Evolutionary conservation across 2,888 invertebrate genomes (phyloP).

Genomic region (Drosophila kuntzei): DNA sequence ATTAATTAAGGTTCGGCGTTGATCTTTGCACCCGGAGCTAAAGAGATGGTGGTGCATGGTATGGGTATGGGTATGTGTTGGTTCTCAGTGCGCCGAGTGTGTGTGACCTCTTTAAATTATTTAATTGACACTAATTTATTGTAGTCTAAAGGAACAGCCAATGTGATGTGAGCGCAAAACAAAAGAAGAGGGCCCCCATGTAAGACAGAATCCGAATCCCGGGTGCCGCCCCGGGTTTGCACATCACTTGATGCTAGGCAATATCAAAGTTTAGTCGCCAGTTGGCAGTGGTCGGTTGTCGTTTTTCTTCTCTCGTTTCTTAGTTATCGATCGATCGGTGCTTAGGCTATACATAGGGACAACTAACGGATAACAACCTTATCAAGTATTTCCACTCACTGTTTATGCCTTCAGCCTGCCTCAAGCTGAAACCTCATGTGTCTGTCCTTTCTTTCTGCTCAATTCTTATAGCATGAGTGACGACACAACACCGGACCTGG

Average conservation of each 20-base stretch:
- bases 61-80: conserved; percentile 14
- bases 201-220: conserved; percentile 14
- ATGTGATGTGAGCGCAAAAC: conserved; percentile 37
- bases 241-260: conserved; percentile 21
- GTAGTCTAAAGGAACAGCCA: conserved; percentile 56
- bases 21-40: conserved; percentile 79
- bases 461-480: conserved; percentile 68
- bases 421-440: conserved; percentile 22
- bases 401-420: conserved; percentile 31
- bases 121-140: conserved; percentile 86
- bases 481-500: conserved; percentile 50
- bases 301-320: conserved; percentile 1
- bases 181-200: conserved; percentile 32
- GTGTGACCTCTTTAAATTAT: conserved; percentile 85
- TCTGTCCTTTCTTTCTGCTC: conserved; percentile 2
- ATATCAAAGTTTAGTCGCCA: conserved; percentile 39
- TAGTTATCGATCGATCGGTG: conserved; percentile 4
- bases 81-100: conserved; percentile 18
- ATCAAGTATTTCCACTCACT: conserved; percentile 4
- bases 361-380: conserved; percentile 7
- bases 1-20: conserved; percentile 78
- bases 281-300: conserved; percentile 38
- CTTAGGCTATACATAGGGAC: conserved; percentile 6
- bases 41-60: conserved; percentile 37
- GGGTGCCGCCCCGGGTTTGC: conserved; percentile 21